phyloP scores from a whole-genome alignment of 2,113 vertebrate genomes.

The Mesembrinibis cayennensis region DNA sequence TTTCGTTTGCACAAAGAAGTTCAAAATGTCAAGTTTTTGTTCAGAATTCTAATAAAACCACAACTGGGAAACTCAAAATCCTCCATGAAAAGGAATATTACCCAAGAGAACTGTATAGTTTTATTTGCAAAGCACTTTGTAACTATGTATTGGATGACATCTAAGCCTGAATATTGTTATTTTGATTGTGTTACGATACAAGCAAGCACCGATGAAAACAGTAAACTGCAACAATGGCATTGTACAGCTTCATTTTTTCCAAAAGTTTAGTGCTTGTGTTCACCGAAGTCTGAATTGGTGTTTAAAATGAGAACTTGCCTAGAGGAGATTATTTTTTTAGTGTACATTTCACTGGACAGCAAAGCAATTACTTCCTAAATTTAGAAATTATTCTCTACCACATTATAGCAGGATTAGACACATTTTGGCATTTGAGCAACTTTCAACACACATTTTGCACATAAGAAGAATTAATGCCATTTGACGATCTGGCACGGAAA shows the following conservation, averaged over 20 bases:
- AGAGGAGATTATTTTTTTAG: background rate
- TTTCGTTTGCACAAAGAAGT: background rate
- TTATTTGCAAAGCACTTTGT: background rate
- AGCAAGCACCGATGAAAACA: background rate
- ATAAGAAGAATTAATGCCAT: background rate
- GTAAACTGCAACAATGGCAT: background rate
- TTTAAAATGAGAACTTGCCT: background rate
- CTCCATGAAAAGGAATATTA: background rate
- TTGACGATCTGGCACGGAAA: background rate
- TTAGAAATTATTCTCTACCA: background rate
- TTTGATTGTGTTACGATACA: background rate
- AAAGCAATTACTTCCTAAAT: conserved; percentile 38
- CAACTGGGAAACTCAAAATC: background rate
- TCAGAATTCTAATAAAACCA: background rate
- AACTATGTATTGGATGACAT: background rate
- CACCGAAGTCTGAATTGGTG: background rate
- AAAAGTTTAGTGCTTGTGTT: background rate
- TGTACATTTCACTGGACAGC: conserved; percentile 10
- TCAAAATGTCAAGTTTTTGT: background rate
- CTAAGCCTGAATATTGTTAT: background rate
- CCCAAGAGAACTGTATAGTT: background rate
- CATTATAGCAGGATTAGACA: background rate
- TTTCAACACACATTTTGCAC: background rate
- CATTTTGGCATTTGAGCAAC: background rate
- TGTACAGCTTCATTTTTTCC: background rate